Conservation (phyloP, 1,140 invertebrate genomes). For the Bilobella aurantiaca region DNA sequence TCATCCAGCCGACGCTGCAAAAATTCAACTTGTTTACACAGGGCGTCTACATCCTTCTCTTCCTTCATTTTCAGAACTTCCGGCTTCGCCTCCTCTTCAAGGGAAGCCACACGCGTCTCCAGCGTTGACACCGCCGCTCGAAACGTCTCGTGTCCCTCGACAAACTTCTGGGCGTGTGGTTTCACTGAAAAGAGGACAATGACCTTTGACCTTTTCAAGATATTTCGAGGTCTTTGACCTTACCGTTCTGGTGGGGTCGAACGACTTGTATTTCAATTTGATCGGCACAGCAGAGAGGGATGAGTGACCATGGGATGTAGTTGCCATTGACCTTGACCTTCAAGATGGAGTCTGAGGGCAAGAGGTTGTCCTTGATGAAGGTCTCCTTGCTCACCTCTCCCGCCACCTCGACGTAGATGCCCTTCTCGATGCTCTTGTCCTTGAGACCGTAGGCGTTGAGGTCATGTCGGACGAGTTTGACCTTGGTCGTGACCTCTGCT, state of each 20-base stretch:
- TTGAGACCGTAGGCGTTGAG: background rate
- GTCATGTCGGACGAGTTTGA: conserved; percentile 17
- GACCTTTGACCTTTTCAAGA: no score
- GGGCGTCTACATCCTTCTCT: conserved; percentile 24
- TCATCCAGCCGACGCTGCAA: conserved; percentile 19
- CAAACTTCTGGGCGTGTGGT: conserved; percentile 14
- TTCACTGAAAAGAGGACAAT: conserved; percentile 26
- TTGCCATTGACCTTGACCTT: conserved; percentile 27
- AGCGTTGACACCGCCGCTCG: conserved; percentile 19
- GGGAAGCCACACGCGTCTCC: conserved; percentile 23
- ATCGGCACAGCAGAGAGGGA: conserved; percentile 3
- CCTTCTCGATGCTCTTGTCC: background rate
- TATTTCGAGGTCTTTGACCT: no score
- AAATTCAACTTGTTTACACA: conserved; percentile 31
- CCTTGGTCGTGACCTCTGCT: no score
- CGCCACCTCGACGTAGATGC: background rate
- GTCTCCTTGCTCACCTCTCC: conserved; percentile 7
- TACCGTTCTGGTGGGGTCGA: conserved; percentile 33
- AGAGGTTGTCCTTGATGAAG: conserved; percentile 8
- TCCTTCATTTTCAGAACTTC: conserved; percentile 22
- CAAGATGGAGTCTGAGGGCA: conserved; percentile 26
- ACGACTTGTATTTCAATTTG: conserved; percentile 27
- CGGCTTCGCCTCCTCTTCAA: conserved; percentile 18
- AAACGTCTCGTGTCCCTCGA: conserved; percentile 14
- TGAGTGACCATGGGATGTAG: conserved; percentile 26